Base-by-base conservation (phyloP, 2,797 vertebrate species). In the Gorsachius magnificus region DNA sequence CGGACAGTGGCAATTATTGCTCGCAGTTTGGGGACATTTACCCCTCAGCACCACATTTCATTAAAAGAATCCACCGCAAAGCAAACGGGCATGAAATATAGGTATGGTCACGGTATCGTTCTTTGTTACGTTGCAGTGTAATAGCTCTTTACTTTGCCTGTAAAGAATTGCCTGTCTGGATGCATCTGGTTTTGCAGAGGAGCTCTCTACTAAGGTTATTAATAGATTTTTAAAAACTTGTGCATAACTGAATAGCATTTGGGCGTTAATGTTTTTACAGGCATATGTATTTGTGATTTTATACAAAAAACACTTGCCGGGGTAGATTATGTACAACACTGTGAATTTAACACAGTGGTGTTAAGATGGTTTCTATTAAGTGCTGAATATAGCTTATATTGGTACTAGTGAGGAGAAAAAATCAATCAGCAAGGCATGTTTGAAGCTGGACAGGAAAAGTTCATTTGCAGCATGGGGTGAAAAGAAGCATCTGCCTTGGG, bases 11-110 rank as follows among this genome's bases (percentile, higher is more conserved):
- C 99, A 82, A 99, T 99, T 98, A 99, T 99, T 25, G 99, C 99
- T 18, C 99, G 99, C 96, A 99, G 99, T 97, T 97, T 99, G 75
- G 99, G 99, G 90, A 99, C 99, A 48, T 99, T 99, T 94, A 99
- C 99, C 8, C 99, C 99, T 1, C 98, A 99, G 93, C 99, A 99
- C 26, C 99, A 99, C 97, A 99, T 99, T 97, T 99, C 99, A 8
- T 98, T 99, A 96, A 99, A 99, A 97, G 99, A 99, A 98, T 99
- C 99, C 70, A 99, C 99, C 1, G 99, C 99, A 36, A 99, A 99
- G 97, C 99, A 99, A 98, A 99, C 99, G 45, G 99, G 99, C 97
- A 99, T 99, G 99, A 99, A 99, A 98, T 99, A 99, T 98, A 99
- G 99, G 99, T 99, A 99, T 96, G 99, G 96, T 90, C 35, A 58